Evolutionary conservation across 1,140 invertebrate species (phyloP).

Genomic region (Bicyclus anynana): DNA sequence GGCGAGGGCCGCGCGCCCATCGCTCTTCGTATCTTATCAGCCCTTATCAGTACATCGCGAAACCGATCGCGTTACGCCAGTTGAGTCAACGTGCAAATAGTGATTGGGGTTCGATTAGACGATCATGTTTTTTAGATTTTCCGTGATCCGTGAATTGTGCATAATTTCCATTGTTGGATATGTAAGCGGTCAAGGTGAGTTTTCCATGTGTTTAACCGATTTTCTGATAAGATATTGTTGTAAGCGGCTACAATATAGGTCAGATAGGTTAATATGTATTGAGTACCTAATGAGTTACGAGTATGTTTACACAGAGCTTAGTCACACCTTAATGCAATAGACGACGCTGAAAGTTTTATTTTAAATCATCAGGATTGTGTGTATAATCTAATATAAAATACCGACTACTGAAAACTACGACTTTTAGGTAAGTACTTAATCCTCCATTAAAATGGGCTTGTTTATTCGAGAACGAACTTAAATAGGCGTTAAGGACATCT

Average conservation of each 20-base stretch:
- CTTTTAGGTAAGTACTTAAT: too few species aligned
- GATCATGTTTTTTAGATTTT: conserved; percentile 49
- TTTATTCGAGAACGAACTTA: too few species aligned
- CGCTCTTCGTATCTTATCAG: conserved; percentile 65
- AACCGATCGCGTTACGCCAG: conserved; percentile 50
- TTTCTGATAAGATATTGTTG: conserved; percentile 5
- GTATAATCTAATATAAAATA: too few species aligned
- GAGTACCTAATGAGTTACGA: background rate
- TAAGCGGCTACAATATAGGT: background rate
- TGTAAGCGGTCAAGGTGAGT: conserved; percentile 48
- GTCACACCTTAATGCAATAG: conserved; percentile 5
- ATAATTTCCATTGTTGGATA: conserved; percentile 37
- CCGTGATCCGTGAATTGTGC: conserved; percentile 38
- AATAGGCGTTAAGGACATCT: too few species aligned
- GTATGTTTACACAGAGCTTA: background rate
- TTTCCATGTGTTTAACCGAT: conserved; percentile 14
- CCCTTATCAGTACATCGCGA: conserved; percentile 71
- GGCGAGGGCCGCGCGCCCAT: conserved; percentile 42
- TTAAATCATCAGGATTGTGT: too few species aligned
- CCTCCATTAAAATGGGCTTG: too few species aligned
- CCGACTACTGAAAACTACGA: too few species aligned
- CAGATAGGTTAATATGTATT: background rate
- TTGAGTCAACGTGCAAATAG: conserved; percentile 60
- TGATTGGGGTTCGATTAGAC: conserved; percentile 30
- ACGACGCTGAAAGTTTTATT: too few species aligned